A percentile compares a stretch with the other conserved stretches of the same genome.
These are phyloP conservation scores for Smittia sp. DNA, from an alignment of 2,888 invertebrate genomes.

Conservation along the genomic window DNA sequence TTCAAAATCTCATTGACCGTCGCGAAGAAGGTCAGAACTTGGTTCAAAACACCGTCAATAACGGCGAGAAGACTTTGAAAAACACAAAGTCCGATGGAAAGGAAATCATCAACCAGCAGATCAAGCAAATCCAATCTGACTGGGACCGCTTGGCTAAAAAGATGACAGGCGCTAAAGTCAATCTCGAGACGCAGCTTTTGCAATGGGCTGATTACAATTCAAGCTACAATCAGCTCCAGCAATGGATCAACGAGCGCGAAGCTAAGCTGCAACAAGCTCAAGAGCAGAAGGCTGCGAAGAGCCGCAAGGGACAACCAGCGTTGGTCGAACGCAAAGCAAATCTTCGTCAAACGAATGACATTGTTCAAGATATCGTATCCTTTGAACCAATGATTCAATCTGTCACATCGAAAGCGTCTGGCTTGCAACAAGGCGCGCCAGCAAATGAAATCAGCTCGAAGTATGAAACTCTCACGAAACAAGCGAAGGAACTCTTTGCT, in stretches of 20 bases:
- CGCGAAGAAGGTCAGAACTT: constrained; percentile 85
- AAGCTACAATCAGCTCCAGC: constrained; percentile 85
- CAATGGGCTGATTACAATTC: constrained; percentile 97
- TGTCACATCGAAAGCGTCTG: constrained; percentile 88
- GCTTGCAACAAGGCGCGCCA: constrained; percentile 85
- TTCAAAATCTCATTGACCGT: constrained; percentile 74
- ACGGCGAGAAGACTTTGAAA: constrained; percentile 83
- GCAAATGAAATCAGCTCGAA: constrained; percentile 89
- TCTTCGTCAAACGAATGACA: constrained; percentile 85
- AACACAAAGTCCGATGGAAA: constrained; percentile 86
- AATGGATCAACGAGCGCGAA: constrained; percentile 93
- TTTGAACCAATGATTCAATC: constrained; percentile 97
- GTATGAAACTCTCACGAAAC: constrained; percentile 84
- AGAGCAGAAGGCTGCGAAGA: constrained; percentile 77
- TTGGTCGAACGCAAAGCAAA: constrained; percentile 85
- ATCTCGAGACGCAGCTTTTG: constrained; percentile 81
- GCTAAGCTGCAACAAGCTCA: constrained; percentile 87
- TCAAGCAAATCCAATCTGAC: constrained; percentile 86
- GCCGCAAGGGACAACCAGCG: constrained; percentile 71
- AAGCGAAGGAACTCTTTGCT: constrained; percentile 84
- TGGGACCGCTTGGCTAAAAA: constrained; percentile 91
- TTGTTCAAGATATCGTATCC: constrained; percentile 94
- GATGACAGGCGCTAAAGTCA: constrained; percentile 86
- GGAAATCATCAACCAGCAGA: constrained; percentile 79
- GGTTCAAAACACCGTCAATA: constrained; percentile 82